A percentile compares a stretch with the other conserved stretches of the same genome.
phyloP scores from a whole-genome alignment of 2,888 invertebrate species.

The Xanthostigma xanthostigma region DNA sequence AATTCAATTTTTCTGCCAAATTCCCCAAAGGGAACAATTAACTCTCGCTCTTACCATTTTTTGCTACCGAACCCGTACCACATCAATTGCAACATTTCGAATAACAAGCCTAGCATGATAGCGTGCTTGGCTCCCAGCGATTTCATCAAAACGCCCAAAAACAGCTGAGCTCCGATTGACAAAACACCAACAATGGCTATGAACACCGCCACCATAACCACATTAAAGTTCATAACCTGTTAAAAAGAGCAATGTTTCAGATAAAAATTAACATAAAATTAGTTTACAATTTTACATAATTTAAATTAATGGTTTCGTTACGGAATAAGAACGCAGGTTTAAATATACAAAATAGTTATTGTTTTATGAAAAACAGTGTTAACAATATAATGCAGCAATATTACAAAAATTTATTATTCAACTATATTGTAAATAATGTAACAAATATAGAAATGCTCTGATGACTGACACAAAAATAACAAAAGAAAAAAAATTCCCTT shows the following conservation, averaged over 20 bases:
- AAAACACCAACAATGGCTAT: slow-evolving; percentile 94
- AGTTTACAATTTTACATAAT: too few species aligned
- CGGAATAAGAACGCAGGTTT: too few species aligned
- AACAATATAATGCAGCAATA: too few species aligned
- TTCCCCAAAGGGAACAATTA: not conserved
- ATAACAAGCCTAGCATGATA: slow-evolving; percentile 89
- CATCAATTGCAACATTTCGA: slow-evolving; percentile 92
- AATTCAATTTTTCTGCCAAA: not conserved
- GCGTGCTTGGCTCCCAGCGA: slow-evolving; percentile 90
- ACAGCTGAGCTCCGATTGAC: slow-evolving; percentile 88
- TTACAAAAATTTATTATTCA: too few species aligned
- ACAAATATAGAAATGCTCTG: too few species aligned
- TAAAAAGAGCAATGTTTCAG: slow-evolving; percentile 6
- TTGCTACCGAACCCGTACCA: slow-evolving; percentile 96
- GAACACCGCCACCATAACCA: slow-evolving; percentile 90
- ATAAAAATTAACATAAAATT: not conserved
- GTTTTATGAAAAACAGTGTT: too few species aligned
- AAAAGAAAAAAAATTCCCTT: too few species aligned
- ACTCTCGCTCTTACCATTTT: slow-evolving; percentile 49
- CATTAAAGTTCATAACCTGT: slow-evolving; percentile 84
- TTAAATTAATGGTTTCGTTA: too few species aligned
- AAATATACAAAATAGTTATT: too few species aligned
- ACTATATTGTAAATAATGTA: too few species aligned
- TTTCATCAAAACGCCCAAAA: slow-evolving; percentile 48
- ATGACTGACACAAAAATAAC: too few species aligned